Evolutionary conservation across 2,797 vertebrate species (phyloP).

Genomic region (Mus minutoides): DNA sequence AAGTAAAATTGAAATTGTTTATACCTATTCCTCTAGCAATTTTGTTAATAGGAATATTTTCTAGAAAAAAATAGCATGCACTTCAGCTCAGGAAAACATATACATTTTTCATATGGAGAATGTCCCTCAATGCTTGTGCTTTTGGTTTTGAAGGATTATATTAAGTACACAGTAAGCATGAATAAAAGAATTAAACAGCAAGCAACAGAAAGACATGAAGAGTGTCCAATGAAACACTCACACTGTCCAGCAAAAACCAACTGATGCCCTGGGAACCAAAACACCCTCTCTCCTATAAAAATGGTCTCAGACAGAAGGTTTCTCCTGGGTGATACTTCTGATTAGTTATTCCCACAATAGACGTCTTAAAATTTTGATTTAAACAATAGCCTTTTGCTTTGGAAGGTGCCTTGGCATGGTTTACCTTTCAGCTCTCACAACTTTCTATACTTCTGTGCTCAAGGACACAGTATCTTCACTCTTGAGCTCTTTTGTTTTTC

Average conservation of each 20-base stretch:
- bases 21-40: background rate
- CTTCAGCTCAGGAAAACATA: background rate
- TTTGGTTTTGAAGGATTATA: background rate
- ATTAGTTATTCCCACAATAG: background rate
- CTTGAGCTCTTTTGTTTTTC: background rate
- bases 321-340: background rate
- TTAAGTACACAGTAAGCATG: background rate
- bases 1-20: conserved; percentile 17
- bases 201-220: background rate
- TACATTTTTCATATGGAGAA: background rate
- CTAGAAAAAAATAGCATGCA: background rate
- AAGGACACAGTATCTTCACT: background rate
- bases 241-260: background rate
- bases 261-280: background rate
- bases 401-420: background rate
- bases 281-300: background rate
- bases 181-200: background rate
- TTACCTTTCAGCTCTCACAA: background rate
- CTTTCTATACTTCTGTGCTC: background rate
- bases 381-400: background rate
- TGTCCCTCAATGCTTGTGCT: background rate
- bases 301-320: background rate
- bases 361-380: background rate
- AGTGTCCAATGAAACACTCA: background rate
- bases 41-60: conserved; percentile 42